Conservation (phyloP, 2,888 invertebrate species). For the Apodemia mormo region DNA sequence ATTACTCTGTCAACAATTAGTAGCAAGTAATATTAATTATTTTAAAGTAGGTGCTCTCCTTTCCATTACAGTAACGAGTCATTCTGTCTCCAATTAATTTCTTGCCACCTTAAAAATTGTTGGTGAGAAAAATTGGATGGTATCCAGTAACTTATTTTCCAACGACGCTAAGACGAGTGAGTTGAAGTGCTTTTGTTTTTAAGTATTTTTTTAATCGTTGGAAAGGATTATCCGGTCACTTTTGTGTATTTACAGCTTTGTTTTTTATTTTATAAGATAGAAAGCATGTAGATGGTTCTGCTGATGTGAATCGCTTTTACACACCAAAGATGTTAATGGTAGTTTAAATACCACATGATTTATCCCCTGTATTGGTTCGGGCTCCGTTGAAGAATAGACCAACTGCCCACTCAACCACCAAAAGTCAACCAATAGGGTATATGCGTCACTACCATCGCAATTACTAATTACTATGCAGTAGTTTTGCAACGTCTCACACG, state of each 20-base stretch:
- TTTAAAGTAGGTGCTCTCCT: slow-evolving; percentile 36
- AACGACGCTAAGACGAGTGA: slow-evolving; percentile 4
- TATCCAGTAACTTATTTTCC: slow-evolving; percentile 44
- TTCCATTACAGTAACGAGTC: slow-evolving; percentile 39
- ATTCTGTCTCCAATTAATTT: slow-evolving; percentile 43
- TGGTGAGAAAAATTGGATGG: slow-evolving; percentile 42
- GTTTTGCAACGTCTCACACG: too few relatives aligned
- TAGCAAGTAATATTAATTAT: slow-evolving; percentile 38
- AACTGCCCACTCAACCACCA: too few relatives aligned
- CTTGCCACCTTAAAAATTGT: slow-evolving; percentile 40
- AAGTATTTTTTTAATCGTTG: neutral
- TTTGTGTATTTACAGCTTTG: neutral
- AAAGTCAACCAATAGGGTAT: too few relatives aligned
- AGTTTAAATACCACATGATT: too few relatives aligned
- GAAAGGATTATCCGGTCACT: neutral
- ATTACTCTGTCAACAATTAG: slow-evolving; percentile 25
- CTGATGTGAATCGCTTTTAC: too few relatives aligned
- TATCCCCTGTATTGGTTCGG: too few relatives aligned
- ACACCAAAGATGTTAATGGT: too few relatives aligned
- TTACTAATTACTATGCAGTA: too few relatives aligned
- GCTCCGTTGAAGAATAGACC: too few relatives aligned
- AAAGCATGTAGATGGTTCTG: too few relatives aligned
- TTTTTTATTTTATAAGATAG: too few relatives aligned
- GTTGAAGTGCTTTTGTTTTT: slow-evolving; percentile 3
- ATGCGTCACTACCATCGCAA: too few relatives aligned